These are phyloP conservation scores for Anguilla anguilla DNA, from an alignment of 2,797 vertebrate genomes.

Conservation along the genomic window DNA sequence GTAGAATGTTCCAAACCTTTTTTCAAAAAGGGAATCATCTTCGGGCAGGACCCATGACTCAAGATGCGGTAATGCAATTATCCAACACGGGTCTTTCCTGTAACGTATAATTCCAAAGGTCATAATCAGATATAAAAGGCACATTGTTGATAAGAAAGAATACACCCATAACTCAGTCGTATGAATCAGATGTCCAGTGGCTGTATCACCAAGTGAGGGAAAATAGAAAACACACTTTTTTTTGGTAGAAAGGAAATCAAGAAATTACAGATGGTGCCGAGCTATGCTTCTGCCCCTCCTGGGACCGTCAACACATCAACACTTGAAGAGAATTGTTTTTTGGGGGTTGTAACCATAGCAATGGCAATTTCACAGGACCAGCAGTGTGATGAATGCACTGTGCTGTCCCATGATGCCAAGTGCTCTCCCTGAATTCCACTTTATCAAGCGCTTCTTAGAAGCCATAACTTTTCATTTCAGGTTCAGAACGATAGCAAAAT, in stretches of 20 bases:
- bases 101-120: neutral
- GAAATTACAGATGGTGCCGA: neutral
- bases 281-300: neutral
- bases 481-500: neutral
- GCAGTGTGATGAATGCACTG: neutral
- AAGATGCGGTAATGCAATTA: conserved; percentile 7
- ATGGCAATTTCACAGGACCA: conserved; percentile 12
- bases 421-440: conserved; percentile 3
- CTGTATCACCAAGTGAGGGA: neutral
- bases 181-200: neutral
- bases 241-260: neutral
- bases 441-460: conserved; percentile 9
- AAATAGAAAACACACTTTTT: neutral
- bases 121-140: neutral
- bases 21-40: conserved; percentile 15
- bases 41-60: conserved; percentile 17
- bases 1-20: conserved; percentile 10
- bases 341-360: conserved; percentile 11
- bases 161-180: neutral
- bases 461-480: neutral
- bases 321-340: neutral
- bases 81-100: neutral
- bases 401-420: neutral
- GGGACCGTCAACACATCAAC: conserved; percentile 1
- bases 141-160: neutral